phyloP scores from a whole-genome alignment of 2,888 invertebrate genomes.

The Reticulitermes lucifugus region DNA sequence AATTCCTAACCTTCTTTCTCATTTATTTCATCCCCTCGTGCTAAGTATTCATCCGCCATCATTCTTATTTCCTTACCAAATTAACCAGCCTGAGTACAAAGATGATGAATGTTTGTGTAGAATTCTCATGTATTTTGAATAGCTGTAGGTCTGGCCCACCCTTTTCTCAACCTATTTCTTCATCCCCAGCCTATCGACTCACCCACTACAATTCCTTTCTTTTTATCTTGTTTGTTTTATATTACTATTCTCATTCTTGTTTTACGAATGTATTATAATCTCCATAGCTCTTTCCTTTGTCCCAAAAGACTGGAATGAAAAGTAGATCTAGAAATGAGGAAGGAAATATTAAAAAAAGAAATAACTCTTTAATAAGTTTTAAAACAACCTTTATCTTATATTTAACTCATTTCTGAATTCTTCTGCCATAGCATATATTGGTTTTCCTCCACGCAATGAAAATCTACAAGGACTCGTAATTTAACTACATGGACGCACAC shows the following conservation, averaged over 20 bases:
- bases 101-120: not conserved
- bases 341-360: not conserved
- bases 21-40: not conserved
- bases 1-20: not conserved
- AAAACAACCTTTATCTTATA: slow-evolving; percentile 25
- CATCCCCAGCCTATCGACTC: not conserved
- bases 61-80: not conserved
- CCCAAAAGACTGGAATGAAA: slow-evolving; percentile 16
- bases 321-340: not conserved
- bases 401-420: slow-evolving; percentile 23
- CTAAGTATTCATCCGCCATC: not conserved
- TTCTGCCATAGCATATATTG: not conserved
- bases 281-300: slow-evolving; percentile 24
- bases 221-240: slow-evolving; percentile 35
- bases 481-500: not conserved
- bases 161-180: not conserved
- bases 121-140: not conserved
- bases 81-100: not conserved
- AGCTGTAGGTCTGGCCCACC: not conserved
- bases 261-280: slow-evolving; percentile 40
- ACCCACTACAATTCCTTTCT: not conserved
- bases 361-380: slow-evolving; percentile 19
- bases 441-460: not conserved
- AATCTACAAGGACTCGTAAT: not conserved
- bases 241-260: slow-evolving; percentile 36